Evolutionary conservation across 2,797 vertebrate genomes (phyloP), one percentile per base, ranked within the genome.

Genomic region (Periparus ater): DNA sequence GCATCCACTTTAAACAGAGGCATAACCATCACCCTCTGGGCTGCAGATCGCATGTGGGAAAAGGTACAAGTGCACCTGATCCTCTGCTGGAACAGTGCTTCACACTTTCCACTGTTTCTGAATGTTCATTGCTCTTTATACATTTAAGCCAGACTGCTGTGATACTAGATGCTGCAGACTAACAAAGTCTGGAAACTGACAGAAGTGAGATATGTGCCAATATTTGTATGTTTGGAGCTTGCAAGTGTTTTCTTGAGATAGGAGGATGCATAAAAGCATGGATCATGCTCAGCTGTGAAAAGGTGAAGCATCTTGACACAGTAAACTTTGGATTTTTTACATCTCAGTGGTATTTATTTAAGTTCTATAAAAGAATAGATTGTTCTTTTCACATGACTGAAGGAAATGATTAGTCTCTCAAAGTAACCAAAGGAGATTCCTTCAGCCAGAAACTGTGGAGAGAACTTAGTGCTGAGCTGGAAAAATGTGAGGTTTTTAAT

Each of bases 401-500:
- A 77, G 13, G 62, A 85, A 89, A 77, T 74, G 2, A 67, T 77
- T 74, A 75, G 45, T 89, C 27, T 76, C 23, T 38, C 74, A 29
- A 12, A 74, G 53, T 77, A 83, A 66, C 45, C 16, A 81, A 77
- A 81, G n/a, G 16, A 80, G 79, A 62, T 34, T 93, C 2, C 32
- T 94, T 75, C 25, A 83, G 72, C 68, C 60, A 80, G 75, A 29
- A 91, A 67, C 34, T 77, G 11, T 71, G 50, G 66, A 62, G 58
- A 81, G 66, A 93, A 86, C 34, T 40, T 44, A 84, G 27, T 55
- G n/a, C 34, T 82, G 53, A 77, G 58, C n/a, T 91, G 82, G 70
- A 91, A 96, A 90, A 83, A 91, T 92, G 3, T 53, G 58, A 66
- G 17, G 8, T 17, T 77, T 96, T 95, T 94, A 94, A 88, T 88